phyloP scores from a whole-genome alignment of 2,888 invertebrate species.

The Pyrgus malvae region DNA sequence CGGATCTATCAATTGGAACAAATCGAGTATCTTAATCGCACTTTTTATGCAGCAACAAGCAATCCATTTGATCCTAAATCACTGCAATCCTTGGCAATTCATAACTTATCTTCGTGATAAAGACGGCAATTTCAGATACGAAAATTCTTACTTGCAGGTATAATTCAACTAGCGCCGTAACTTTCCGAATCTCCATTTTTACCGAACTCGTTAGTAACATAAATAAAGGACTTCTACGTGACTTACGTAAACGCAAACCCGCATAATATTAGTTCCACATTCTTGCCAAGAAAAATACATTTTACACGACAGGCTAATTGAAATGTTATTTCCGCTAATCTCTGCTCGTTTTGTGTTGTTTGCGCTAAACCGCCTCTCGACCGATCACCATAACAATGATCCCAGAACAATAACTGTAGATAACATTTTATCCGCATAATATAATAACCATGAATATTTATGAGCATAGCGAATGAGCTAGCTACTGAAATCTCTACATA shows the following conservation, averaged over 20 bases:
- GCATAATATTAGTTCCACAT: slow-evolving; percentile 43
- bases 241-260: slow-evolving; percentile 9
- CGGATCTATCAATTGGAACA: slow-evolving; percentile 28
- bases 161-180: too few species aligned
- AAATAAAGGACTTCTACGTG: slow-evolving; percentile 6
- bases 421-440: slow-evolving; percentile 62
- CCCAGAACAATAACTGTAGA: slow-evolving; percentile 65
- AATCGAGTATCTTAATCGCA: not conserved
- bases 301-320: slow-evolving; percentile 56
- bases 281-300: slow-evolving; percentile 32
- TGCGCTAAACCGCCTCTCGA: slow-evolving; percentile 50
- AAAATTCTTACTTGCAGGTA: too few species aligned
- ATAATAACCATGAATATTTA: slow-evolving; percentile 61
- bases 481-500: slow-evolving; percentile 51
- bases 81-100: slow-evolving; percentile 2
- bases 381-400: slow-evolving; percentile 73
- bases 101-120: not conserved
- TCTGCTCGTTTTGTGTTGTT: slow-evolving; percentile 28
- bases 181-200: not conserved
- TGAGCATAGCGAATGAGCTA: slow-evolving; percentile 38
- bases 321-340: slow-evolving; percentile 65
- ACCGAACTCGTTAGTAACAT: not conserved
- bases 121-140: too few species aligned
- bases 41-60: slow-evolving; percentile 6
- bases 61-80: not conserved